Evolutionary conservation across 2,888 invertebrate species (phyloP), one percentile per base, ranked within the genome.

Genomic region (Mythimna albipuncta): DNA sequence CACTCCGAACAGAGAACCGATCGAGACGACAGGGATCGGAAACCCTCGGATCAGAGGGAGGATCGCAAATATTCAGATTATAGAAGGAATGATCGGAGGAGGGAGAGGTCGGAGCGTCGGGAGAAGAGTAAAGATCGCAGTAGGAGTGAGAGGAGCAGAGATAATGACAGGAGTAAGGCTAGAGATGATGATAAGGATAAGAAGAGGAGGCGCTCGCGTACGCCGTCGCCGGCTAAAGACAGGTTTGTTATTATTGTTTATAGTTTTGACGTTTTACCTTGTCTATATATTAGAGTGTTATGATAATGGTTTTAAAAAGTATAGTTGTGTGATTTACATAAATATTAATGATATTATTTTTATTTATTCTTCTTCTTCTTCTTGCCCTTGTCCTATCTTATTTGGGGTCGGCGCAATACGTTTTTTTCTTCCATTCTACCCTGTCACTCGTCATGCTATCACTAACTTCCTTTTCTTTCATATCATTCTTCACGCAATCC

Each of bases 201-300:
- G 68, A 90, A 83, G 79, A 89, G 79, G 83, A 88, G 90, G 65
- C 90, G 89, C 58, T 93, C 92, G 26, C 91, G 91, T 50, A 93
- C 95, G 1, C 92, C 92, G 3, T 93, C 95, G 0, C 82, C 87
- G 11, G 86, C 89, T 58, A 91, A 86, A 58, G 81, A 87, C 2
- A 88, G 91, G 90, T 57, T 47, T 19, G 47, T 47, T 47, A 47
- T 1, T 47, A 5, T 47, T 41, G 44, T 44, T 44, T 47, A 47
- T 16, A 47, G 6, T 5, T 6, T 47, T 6, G 16, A 47, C 0
- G 6, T 47, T 47, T 47, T 19, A 5, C 47, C 6, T 16, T 1
- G 11, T 44, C 13, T 44, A 13, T 47, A 16, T 16, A 6, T 13
- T 13, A 47, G 47, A 47, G 44, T 11, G 38, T 7, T 47, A 47